Evolutionary conservation across 2,888 invertebrate species (phyloP).

Genomic region (Globia sparganii): DNA sequence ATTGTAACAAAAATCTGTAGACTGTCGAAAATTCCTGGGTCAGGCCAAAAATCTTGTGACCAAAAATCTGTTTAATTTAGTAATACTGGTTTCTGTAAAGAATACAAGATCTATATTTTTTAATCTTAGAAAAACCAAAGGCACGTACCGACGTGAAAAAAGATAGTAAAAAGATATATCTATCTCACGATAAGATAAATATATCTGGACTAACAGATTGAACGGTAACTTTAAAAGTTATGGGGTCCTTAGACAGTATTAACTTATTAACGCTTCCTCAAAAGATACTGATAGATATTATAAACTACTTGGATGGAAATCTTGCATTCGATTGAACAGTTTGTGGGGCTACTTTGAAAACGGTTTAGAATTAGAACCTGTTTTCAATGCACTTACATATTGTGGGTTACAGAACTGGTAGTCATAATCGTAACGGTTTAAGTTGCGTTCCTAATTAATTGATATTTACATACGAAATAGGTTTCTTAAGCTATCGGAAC

Average conservation of each 20-base stretch:
- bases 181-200: conserved; percentile 44
- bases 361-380: conserved; percentile 41
- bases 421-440: conserved; percentile 31
- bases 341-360: conserved; percentile 14
- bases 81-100: not conserved
- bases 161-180: conserved; percentile 29
- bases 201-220: conserved; percentile 11
- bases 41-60: not conserved
- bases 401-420: conserved; percentile 34
- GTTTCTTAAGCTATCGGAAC: not conserved
- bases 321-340: not conserved
- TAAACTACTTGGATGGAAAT: conserved; percentile 3
- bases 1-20: not conserved
- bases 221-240: not conserved
- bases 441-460: conserved; percentile 15
- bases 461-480: not conserved
- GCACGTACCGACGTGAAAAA: conserved; percentile 2
- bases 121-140: not conserved
- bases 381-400: conserved; percentile 25
- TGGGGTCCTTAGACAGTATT: not conserved
- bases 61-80: not conserved
- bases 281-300: not conserved
- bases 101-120: not conserved
- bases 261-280: not conserved
- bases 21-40: not conserved